These are phyloP conservation scores for Ophraella communa DNA, from an alignment of 2,888 invertebrate species.

Conservation along the genomic window DNA sequence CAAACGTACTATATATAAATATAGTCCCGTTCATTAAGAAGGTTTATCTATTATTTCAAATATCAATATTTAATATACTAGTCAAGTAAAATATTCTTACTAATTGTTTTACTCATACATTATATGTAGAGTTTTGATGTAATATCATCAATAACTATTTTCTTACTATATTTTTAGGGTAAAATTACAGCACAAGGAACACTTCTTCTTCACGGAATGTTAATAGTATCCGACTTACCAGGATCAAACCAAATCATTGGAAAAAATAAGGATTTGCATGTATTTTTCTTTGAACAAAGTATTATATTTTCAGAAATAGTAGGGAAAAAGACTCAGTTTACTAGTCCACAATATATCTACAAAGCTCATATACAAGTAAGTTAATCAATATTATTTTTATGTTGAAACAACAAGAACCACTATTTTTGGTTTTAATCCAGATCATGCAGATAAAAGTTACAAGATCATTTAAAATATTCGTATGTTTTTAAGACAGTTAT, in stretches of 20 bases:
- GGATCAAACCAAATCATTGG: constrained; percentile 54
- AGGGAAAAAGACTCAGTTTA: constrained; percentile 90
- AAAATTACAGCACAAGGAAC: constrained; percentile 98
- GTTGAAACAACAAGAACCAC: background rate
- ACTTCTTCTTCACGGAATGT: constrained; percentile 83
- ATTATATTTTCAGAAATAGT: constrained; percentile 95
- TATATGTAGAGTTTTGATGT: too few species aligned
- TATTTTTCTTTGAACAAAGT: constrained; percentile 98
- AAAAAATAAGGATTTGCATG: constrained; percentile 84
- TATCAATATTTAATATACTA: too few species aligned
- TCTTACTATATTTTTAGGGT: constrained; percentile 74
- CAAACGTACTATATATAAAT: too few species aligned
- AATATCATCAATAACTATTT: background rate
- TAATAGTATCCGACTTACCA: constrained; percentile 72
- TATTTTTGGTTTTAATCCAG: background rate
- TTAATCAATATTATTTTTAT: constrained; percentile 7
- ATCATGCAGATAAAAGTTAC: too few species aligned
- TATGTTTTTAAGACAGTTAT: too few species aligned
- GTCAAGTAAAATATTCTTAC: too few species aligned
- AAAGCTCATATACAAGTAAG: constrained; percentile 93
- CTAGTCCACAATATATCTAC: constrained; percentile 92
- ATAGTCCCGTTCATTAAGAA: too few species aligned
- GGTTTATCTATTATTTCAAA: too few species aligned
- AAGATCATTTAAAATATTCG: too few species aligned
- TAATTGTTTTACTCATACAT: too few species aligned